phyloP scores from a whole-genome alignment of 2,113 vertebrate species.

The Sceloporus tristichus region DNA sequence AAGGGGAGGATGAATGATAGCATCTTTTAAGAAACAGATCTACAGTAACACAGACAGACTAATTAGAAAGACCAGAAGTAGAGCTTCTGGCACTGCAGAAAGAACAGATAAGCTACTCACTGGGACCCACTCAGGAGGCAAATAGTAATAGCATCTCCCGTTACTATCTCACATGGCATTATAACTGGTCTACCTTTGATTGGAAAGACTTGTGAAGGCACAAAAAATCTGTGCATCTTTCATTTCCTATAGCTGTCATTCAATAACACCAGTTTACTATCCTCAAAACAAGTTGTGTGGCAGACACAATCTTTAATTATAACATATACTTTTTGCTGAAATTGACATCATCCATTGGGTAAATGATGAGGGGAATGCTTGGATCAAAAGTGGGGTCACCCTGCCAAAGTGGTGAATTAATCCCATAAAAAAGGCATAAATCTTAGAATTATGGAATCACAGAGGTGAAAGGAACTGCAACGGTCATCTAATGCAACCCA shows the following conservation, averaged over 20 bases:
- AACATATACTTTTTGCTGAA: background rate
- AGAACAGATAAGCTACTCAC: background rate
- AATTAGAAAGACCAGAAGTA: background rate
- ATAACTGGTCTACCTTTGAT: background rate
- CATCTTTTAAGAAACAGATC: constrained; percentile 27
- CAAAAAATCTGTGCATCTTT: constrained; percentile 12
- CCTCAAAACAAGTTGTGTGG: background rate
- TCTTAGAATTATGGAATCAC: background rate
- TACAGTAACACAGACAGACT: constrained; percentile 8
- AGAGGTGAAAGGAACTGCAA: background rate
- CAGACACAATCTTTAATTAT: background rate
- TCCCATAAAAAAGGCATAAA: background rate
- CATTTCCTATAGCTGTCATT: background rate
- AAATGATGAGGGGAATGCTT: background rate
- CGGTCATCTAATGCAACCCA: too few relatives aligned
- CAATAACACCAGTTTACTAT: background rate
- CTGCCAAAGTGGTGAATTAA: background rate
- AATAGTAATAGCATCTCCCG: background rate
- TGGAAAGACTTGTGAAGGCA: background rate
- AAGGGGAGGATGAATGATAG: background rate
- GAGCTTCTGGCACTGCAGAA: background rate
- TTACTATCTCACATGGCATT: background rate
- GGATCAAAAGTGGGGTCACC: background rate
- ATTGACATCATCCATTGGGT: background rate
- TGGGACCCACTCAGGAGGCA: background rate